Conservation (phyloP, 2,888 invertebrate genomes). For the Taphrorychus bicolor region DNA sequence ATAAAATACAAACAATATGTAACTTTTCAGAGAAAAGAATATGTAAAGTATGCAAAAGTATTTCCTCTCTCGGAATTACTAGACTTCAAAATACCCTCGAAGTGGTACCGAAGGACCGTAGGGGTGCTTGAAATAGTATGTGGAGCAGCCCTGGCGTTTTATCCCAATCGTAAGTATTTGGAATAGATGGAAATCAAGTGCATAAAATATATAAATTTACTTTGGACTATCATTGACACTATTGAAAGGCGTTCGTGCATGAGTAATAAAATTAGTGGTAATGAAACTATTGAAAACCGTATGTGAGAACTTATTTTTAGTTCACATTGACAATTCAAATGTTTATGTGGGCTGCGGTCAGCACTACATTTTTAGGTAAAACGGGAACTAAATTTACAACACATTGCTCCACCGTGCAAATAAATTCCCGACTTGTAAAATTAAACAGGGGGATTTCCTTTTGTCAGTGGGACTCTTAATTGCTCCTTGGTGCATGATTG, state of each 20-base stretch:
- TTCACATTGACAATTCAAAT: slow-evolving; percentile 50
- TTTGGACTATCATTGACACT: background rate
- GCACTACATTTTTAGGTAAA: slow-evolving; percentile 43
- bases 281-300: background rate
- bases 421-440: slow-evolving; percentile 26
- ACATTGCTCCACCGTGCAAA: slow-evolving; percentile 32
- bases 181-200: background rate
- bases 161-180: slow-evolving; percentile 78
- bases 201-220: background rate
- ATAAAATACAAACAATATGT: no score
- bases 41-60: slow-evolving; percentile 95
- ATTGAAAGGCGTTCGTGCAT: background rate
- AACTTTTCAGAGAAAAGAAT: slow-evolving; percentile 84
- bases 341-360: slow-evolving; percentile 51
- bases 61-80: slow-evolving; percentile 83
- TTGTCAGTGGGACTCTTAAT: background rate
- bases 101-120: slow-evolving; percentile 88
- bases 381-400: slow-evolving; percentile 36
- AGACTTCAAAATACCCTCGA: slow-evolving; percentile 88
- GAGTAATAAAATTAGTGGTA: no score
- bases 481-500: background rate
- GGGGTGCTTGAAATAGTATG: slow-evolving; percentile 86
- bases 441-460: background rate
- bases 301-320: slow-evolving; percentile 19
- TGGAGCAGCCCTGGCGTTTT: slow-evolving; percentile 80